Evolutionary conservation across 2,113 vertebrate genomes (phyloP).

Genomic region (Aspidoscelis tigris): DNA sequence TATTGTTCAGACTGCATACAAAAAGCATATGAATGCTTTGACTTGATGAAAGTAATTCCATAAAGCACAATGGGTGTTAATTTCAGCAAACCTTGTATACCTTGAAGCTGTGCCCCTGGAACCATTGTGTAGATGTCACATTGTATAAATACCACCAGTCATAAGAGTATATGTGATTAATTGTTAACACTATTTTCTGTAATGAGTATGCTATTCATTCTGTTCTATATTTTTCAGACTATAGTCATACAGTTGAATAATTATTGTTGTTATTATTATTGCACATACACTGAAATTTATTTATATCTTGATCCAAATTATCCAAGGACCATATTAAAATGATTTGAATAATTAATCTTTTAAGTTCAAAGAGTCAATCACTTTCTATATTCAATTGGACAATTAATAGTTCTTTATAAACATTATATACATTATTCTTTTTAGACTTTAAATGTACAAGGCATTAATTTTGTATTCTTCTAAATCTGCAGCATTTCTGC

Average conservation of each 20-base stretch:
- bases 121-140: neutral
- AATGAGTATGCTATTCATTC: neutral
- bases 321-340: neutral
- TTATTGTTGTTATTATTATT: neutral
- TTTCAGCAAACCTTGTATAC: no score
- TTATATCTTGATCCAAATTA: conserved; percentile 2
- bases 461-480: neutral
- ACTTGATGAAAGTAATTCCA: no score
- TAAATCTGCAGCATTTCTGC: neutral
- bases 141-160: neutral
- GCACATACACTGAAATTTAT: neutral
- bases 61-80: neutral
- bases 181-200: neutral
- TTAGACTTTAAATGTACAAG: neutral
- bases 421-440: neutral
- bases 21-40: no score
- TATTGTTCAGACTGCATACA: no score
- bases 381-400: neutral
- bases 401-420: neutral
- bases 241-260: neutral
- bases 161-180: neutral
- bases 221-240: neutral
- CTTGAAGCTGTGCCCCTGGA: no score
- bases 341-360: neutral
- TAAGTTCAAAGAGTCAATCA: neutral